Percentiles rank a stretch among this genome's conserved stretches.
phyloP scores from a whole-genome alignment of 2,797 vertebrate genomes.

The Gymnoscopelus microlampas region DNA sequence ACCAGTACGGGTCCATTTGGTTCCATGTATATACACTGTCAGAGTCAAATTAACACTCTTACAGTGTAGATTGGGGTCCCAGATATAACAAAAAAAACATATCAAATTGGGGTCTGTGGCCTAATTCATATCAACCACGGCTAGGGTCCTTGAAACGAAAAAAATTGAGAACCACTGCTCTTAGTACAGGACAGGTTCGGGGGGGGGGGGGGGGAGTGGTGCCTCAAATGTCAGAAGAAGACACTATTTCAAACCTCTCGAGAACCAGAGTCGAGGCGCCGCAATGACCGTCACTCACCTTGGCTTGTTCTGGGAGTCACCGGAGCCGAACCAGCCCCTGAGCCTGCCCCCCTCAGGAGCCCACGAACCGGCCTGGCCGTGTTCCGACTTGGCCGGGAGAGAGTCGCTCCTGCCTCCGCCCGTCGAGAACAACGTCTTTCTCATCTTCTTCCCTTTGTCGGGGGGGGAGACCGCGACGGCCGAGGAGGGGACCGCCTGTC shows the following conservation, averaged over 20 bases:
- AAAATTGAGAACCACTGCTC: conserved; percentile 26
- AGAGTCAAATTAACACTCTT: no score
- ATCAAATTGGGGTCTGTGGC: no score
- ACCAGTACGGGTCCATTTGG: no score
- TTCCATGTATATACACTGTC: no score
- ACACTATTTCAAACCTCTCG: conserved; percentile 29
- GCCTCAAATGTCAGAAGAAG: neutral
- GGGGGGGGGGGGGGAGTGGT: conserved; percentile 6
- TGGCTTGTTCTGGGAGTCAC: conserved; percentile 90
- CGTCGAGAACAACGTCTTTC: conserved; percentile 85
- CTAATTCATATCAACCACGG: no score
- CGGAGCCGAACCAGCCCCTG: conserved; percentile 88
- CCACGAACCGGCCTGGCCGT: conserved; percentile 12
- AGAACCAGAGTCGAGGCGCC: conserved; percentile 10
- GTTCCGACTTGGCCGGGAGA: conserved; percentile 69
- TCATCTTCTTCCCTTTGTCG: conserved; percentile 78
- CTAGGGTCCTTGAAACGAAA: no score
- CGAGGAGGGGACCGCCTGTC: conserved; percentile 42
- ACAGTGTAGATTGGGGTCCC: no score
- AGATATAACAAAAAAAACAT: no score
- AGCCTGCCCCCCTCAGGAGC: conserved; percentile 84
- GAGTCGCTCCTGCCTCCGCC: conserved; percentile 82
- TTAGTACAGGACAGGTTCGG: conserved; percentile 19
- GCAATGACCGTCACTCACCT: conserved; percentile 84
- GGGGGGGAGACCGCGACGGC: conserved; percentile 21